phyloP scores from a whole-genome alignment of 2,797 vertebrate species.

The Anomalospiza imberbis region DNA sequence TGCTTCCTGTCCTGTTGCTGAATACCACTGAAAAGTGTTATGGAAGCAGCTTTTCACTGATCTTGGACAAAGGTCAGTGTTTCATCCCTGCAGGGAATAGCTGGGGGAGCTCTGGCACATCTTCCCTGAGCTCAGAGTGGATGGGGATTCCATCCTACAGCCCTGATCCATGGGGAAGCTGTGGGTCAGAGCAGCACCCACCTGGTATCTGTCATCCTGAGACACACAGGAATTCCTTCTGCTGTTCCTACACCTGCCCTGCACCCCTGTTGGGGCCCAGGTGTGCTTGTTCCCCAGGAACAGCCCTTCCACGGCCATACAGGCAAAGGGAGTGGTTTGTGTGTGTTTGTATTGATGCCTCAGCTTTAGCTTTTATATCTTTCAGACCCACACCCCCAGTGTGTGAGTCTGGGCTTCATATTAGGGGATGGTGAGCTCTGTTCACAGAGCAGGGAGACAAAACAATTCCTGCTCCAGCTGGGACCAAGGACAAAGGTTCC shows the following conservation, averaged over 20 bases:
- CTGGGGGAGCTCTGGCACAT: neutral
- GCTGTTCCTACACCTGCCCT: neutral
- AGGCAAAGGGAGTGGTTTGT: neutral
- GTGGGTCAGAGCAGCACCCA: neutral
- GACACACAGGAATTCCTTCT: neutral
- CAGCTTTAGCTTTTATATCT: neutral
- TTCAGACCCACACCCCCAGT: no score
- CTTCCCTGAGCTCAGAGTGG: neutral
- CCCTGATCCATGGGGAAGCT: fast-evolving
- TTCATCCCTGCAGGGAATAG: neutral
- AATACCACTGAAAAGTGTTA: neutral
- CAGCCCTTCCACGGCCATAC: neutral
- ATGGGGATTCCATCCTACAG: fast-evolving
- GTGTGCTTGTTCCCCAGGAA: fast-evolving
- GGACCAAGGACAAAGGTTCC: neutral
- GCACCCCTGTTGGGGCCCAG: neutral
- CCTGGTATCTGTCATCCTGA: fast-evolving
- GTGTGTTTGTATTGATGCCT: fast-evolving
- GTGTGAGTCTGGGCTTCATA: neutral
- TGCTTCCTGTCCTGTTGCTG: neutral
- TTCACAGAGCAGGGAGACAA: neutral
- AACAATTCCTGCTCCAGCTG: neutral
- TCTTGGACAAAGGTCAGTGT: neutral
- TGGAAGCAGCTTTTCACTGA: neutral
- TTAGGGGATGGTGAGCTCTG: neutral